phyloP scores from a whole-genome alignment of 2,888 invertebrate genomes.

The Physocephala rufipes region DNA sequence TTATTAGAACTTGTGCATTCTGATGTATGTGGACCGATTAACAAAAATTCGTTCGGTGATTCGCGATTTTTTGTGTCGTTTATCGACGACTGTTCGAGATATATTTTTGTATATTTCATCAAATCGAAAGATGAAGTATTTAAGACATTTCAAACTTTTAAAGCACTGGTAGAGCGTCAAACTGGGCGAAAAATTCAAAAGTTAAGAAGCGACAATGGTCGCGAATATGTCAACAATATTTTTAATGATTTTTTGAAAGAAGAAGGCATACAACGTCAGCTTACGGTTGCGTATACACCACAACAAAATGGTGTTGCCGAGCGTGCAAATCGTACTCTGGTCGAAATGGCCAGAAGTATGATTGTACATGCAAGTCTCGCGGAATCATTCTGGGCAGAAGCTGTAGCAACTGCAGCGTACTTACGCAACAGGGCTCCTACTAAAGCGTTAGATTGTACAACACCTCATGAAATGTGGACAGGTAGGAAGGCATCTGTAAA shows the following conservation, averaged over 20 bases:
- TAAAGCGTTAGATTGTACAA: slow-evolving; percentile 36
- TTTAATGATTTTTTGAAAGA: slow-evolving; percentile 37
- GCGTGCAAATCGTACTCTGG: background rate
- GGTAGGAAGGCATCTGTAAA: slow-evolving; percentile 13
- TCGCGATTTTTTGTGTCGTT: slow-evolving; percentile 39
- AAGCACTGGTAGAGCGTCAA: slow-evolving; percentile 43
- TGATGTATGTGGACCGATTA: slow-evolving; percentile 38
- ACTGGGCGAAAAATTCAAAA: slow-evolving; percentile 44
- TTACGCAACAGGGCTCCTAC: slow-evolving; percentile 41
- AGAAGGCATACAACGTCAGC: slow-evolving; percentile 40
- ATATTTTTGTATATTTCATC: slow-evolving; percentile 37
- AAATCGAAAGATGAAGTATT: slow-evolving; percentile 38
- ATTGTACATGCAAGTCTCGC: background rate
- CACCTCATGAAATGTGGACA: slow-evolving; percentile 41
- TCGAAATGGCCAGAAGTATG: slow-evolving; percentile 14
- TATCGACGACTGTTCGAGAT: slow-evolving; percentile 33
- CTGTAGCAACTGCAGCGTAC: slow-evolving; percentile 41
- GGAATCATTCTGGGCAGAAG: slow-evolving; percentile 27
- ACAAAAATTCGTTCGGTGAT: slow-evolving; percentile 29
- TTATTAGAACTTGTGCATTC: slow-evolving; percentile 26
- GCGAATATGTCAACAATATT: slow-evolving; percentile 12
- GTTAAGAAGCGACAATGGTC: slow-evolving; percentile 27
- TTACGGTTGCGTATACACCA: slow-evolving; percentile 40
- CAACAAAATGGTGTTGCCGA: slow-evolving; percentile 45
- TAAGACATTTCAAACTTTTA: slow-evolving; percentile 45